Percentiles rank a stretch among this genome's conserved stretches.
Evolutionary conservation across 2,113 vertebrate genomes (phyloP).

Genomic region (Oceanites oceanicus): DNA sequence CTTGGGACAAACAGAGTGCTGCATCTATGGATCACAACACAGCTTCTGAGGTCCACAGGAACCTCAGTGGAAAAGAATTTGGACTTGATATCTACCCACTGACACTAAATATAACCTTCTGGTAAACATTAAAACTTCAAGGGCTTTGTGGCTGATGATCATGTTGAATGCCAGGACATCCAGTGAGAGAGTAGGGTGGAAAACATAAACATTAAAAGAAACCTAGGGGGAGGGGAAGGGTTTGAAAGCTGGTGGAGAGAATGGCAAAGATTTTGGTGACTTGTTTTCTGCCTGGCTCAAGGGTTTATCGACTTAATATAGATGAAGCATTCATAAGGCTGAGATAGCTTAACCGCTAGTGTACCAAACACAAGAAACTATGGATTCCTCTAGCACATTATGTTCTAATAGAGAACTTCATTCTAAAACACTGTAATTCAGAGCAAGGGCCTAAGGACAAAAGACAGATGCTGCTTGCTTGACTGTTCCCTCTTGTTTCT

Average conservation of each 20-base stretch:
- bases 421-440: background rate
- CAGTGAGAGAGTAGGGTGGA: background rate
- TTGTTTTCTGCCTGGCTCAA: background rate
- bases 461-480: background rate
- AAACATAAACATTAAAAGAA: conserved; percentile 32
- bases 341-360: background rate
- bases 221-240: background rate
- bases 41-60: background rate
- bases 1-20: background rate
- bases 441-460: background rate
- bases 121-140: conserved; percentile 50
- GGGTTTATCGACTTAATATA: background rate
- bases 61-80: background rate
- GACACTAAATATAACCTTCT: conserved; percentile 32
- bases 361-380: background rate
- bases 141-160: conserved; percentile 28
- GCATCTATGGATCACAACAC: background rate
- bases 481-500: background rate
- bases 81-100: background rate
- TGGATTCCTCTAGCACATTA: background rate
- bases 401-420: background rate
- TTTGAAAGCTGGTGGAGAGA: background rate
- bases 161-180: background rate
- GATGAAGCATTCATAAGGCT: background rate
- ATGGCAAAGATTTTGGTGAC: background rate